A percentile compares a stretch with the other conserved stretches of the same genome.
Evolutionary conservation across 1,140 invertebrate species (phyloP).

Genomic region (Amphibalanus amphitrite): DNA sequence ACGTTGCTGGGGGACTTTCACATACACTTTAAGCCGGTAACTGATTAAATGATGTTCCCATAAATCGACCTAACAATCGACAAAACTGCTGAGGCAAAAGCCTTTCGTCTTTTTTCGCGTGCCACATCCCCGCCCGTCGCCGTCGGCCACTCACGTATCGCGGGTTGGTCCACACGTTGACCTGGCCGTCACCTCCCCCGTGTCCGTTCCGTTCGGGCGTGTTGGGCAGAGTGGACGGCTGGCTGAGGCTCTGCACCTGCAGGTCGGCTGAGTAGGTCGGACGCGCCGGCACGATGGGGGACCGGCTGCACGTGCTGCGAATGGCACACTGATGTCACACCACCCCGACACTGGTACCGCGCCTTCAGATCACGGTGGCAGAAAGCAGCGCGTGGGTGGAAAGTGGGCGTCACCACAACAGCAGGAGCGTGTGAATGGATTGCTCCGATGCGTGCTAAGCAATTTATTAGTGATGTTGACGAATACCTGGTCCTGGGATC

Average conservation of each 20-base stretch:
- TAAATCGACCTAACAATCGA: neutral
- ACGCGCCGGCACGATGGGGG: neutral
- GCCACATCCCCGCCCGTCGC: too few species aligned
- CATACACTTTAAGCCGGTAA: neutral
- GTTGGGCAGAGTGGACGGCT: neutral
- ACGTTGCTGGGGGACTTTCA: too few species aligned
- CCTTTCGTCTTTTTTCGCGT: neutral
- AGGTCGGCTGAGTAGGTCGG: neutral
- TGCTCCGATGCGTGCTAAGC: too few species aligned
- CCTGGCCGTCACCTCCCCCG: neutral
- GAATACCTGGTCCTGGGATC: too few species aligned
- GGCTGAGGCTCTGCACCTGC: neutral
- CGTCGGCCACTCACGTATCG: neutral
- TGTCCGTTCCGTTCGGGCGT: neutral
- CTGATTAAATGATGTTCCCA: neutral
- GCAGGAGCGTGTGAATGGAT: too few species aligned
- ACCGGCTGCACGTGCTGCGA: neutral
- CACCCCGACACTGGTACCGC: too few species aligned
- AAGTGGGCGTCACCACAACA: too few species aligned
- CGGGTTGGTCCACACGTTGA: constrained; percentile 1
- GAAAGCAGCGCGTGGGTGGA: too few species aligned
- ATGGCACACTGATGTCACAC: too few species aligned
- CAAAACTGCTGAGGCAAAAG: neutral
- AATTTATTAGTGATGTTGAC: too few species aligned
- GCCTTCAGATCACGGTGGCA: too few species aligned